These are phyloP conservation scores for Conomelus anceps DNA, from an alignment of 2,888 invertebrate genomes.

Conservation along the genomic window DNA sequence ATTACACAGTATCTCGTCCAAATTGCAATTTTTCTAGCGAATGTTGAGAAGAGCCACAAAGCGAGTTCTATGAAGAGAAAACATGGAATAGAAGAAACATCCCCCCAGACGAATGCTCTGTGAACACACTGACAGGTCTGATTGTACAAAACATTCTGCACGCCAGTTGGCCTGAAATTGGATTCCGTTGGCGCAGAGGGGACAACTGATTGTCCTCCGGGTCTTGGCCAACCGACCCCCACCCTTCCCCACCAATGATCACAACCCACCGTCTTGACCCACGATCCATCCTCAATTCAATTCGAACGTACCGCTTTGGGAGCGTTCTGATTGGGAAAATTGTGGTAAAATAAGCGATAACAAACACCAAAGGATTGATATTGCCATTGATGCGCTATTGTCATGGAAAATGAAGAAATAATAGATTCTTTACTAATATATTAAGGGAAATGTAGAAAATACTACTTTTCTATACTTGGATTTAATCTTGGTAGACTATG, in stretches of 20 bases:
- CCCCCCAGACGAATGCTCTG: not conserved
- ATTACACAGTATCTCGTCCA: too few relatives aligned
- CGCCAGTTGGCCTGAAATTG: conserved; percentile 15
- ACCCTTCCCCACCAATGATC: not conserved
- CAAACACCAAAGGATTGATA: not conserved
- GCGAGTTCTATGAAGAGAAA: not conserved
- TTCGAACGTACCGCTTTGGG: not conserved
- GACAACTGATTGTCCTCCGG: conserved; percentile 12
- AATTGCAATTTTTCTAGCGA: too few relatives aligned
- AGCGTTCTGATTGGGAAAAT: conserved; percentile 22
- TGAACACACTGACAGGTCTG: not conserved
- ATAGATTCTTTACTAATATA: too few relatives aligned
- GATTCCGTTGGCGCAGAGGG: conserved; percentile 19
- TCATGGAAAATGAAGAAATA: too few relatives aligned
- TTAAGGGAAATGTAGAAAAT: too few relatives aligned
- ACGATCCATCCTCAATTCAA: not conserved
- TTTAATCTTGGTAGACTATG: too few relatives aligned
- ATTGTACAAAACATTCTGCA: conserved; percentile 3
- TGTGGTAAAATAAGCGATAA: conserved; percentile 23
- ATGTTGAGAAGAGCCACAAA: not conserved
- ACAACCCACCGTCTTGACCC: not conserved
- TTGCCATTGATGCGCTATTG: not conserved
- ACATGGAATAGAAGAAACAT: too few relatives aligned
- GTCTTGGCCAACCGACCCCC: not conserved
- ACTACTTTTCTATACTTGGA: too few relatives aligned